Conservation (phyloP, 2,113 vertebrate species). For the Mesocricetus auratus region DNA sequence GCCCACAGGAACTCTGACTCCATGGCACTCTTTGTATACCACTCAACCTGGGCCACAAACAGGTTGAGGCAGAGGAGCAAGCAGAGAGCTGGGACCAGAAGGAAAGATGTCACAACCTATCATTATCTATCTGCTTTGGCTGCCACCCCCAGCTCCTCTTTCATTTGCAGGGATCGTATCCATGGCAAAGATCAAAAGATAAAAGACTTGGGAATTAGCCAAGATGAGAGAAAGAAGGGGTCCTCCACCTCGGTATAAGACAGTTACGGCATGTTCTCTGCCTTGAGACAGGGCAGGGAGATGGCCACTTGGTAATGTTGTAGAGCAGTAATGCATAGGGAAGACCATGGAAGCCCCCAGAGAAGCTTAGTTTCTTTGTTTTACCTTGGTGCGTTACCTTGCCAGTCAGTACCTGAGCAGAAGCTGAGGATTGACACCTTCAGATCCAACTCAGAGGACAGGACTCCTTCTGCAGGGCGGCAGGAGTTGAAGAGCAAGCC, state of each 20-base stretch:
- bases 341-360: neutral
- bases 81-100: conserved; percentile 68
- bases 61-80: conserved; percentile 75
- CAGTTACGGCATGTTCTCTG: neutral
- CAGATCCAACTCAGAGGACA: conserved; percentile 58
- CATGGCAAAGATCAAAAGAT: neutral
- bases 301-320: neutral
- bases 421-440: conserved; percentile 74
- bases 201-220: neutral
- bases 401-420: conserved; percentile 68
- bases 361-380: neutral
- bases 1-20: conserved; percentile 68
- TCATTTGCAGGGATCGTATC: neutral
- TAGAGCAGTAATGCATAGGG: neutral
- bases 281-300: neutral
- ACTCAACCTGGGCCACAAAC: conserved; percentile 70
- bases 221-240: neutral
- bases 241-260: neutral
- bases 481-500: conserved; percentile 61
- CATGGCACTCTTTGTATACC: conserved; percentile 47
- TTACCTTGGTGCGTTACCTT: neutral
- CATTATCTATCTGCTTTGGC: neutral
- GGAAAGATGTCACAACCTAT: conserved; percentile 50
- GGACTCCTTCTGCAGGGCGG: neutral
- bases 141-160: neutral